phyloP scores from a whole-genome alignment of 1,140 invertebrate species.

The Ephestia elutella region DNA sequence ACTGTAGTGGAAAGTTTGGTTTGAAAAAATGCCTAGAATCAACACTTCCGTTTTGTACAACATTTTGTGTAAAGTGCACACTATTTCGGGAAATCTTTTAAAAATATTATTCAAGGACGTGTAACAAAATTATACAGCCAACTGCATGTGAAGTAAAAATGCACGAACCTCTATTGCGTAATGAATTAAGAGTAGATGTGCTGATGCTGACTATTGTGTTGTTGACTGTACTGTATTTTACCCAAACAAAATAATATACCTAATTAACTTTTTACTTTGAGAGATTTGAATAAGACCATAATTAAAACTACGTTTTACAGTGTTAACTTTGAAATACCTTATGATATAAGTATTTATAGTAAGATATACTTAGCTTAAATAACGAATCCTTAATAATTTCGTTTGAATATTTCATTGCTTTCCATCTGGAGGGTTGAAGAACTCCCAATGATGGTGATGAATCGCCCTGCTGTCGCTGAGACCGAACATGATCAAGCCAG shows the following conservation, averaged over 20 bases:
- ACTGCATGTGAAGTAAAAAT: too few species aligned
- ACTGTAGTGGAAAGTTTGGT: constrained; percentile 40
- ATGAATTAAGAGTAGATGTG: too few species aligned
- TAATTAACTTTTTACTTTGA: too few species aligned
- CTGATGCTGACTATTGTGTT: too few species aligned
- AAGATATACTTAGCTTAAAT: not conserved
- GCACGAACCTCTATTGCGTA: too few species aligned
- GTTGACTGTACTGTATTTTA: not conserved
- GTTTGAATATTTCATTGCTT: constrained; percentile 43
- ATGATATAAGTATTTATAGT: not conserved
- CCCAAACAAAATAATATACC: too few species aligned
- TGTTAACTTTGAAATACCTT: not conserved
- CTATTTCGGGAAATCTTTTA: too few species aligned
- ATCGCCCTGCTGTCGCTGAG: constrained; percentile 80
- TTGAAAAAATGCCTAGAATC: constrained; percentile 19
- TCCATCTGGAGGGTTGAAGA: constrained; percentile 82
- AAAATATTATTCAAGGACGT: too few species aligned
- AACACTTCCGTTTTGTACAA: not conserved
- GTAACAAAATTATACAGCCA: too few species aligned
- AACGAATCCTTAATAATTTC: not conserved
- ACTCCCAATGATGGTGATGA: constrained; percentile 88
- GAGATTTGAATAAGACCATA: too few species aligned
- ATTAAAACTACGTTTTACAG: not conserved
- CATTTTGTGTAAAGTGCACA: not conserved
- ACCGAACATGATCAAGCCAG: constrained; percentile 81